A percentile compares a stretch with the other conserved stretches of the same genome.
phyloP scores from a whole-genome alignment of 2,797 vertebrate species.

The Caiman crocodilus region DNA sequence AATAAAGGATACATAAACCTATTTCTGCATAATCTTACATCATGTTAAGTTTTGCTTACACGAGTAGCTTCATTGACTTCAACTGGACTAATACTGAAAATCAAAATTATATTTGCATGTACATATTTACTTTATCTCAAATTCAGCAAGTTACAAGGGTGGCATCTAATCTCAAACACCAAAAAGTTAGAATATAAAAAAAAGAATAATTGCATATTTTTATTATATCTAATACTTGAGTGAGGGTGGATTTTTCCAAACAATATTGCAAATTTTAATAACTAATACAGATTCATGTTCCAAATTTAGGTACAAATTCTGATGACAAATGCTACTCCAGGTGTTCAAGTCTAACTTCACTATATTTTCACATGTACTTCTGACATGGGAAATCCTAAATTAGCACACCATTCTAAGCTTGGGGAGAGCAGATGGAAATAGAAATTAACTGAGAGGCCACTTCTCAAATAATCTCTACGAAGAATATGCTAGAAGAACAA shows the following conservation, averaged over 20 bases:
- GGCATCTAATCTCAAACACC: not conserved
- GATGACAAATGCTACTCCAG: not conserved
- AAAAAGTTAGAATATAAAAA: not conserved
- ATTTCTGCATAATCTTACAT: not conserved
- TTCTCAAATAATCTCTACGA: not conserved
- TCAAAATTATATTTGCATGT: not conserved
- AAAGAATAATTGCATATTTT: not conserved
- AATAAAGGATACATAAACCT: not conserved
- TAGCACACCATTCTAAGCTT: not conserved
- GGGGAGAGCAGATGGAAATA: not conserved
- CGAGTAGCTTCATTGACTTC: not conserved
- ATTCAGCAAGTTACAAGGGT: not conserved
- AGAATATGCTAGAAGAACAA: not conserved
- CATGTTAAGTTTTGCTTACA: not conserved
- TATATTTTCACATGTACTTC: not conserved
- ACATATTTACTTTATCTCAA: not conserved
- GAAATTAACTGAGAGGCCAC: not conserved
- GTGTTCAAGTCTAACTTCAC: not conserved
- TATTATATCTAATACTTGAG: not conserved
- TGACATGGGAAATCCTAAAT: not conserved
- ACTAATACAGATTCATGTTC: not conserved
- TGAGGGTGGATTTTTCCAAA: not conserved
- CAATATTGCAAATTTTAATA: not conserved
- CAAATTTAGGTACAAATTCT: not conserved
- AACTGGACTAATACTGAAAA: not conserved